Evolutionary conservation across 2,888 invertebrate species (phyloP).

Genomic region (Eudasyphora cyanicolor): DNA sequence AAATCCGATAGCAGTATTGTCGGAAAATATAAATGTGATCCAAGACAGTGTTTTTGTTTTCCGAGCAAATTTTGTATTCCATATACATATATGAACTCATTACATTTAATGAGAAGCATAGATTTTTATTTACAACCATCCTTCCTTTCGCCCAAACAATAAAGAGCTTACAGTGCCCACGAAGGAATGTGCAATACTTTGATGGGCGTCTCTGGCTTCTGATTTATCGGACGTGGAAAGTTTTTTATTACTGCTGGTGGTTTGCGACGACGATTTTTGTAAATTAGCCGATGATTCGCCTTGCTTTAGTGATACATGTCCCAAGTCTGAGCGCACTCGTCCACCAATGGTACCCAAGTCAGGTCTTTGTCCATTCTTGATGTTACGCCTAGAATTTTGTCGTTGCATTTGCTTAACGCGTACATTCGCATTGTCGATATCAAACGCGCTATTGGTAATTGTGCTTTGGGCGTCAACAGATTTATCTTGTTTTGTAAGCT

Average conservation of each 20-base stretch:
- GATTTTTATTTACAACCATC: slow-evolving; percentile 83
- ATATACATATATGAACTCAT: background rate
- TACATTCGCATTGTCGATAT: slow-evolving; percentile 73
- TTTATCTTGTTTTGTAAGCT: slow-evolving; percentile 51
- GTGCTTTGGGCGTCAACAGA: slow-evolving; percentile 50
- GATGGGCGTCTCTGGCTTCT: slow-evolving; percentile 65
- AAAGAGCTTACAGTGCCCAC: slow-evolving; percentile 89
- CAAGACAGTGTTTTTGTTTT: background rate
- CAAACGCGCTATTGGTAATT: slow-evolving; percentile 13
- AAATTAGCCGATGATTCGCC: slow-evolving; percentile 19
- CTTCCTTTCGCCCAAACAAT: slow-evolving; percentile 92
- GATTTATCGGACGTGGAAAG: slow-evolving; percentile 43
- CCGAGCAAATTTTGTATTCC: background rate
- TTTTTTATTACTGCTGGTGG: slow-evolving; percentile 56
- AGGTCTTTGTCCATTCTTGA: slow-evolving; percentile 81
- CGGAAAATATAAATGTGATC: background rate
- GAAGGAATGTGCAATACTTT: slow-evolving; percentile 80
- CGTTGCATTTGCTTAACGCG: slow-evolving; percentile 81
- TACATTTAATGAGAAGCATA: background rate
- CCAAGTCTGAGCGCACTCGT: slow-evolving; percentile 75
- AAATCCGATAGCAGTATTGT: background rate
- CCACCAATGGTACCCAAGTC: slow-evolving; percentile 83
- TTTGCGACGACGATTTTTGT: slow-evolving; percentile 33
- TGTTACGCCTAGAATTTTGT: slow-evolving; percentile 80
- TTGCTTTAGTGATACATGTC: slow-evolving; percentile 68